Evolutionary conservation across 2,888 invertebrate species (phyloP).

Genomic region (Onthophagus sagittarius): DNA sequence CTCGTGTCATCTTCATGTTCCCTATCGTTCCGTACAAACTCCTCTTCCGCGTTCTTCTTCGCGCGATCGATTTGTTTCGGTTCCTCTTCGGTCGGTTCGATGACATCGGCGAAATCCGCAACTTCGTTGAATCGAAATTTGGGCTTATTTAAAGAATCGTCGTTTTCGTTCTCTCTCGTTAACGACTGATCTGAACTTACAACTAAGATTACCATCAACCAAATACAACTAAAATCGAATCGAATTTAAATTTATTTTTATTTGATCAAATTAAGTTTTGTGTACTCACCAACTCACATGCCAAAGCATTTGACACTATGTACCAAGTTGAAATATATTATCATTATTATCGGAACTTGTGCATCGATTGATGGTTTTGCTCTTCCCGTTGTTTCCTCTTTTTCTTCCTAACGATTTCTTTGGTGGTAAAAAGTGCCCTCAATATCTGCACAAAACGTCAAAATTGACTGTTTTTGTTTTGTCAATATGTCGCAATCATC

Average conservation of each 20-base stretch:
- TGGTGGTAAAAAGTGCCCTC: background rate
- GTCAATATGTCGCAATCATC: background rate
- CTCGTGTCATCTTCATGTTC: background rate
- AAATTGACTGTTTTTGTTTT: background rate
- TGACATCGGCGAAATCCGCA: constrained; percentile 32
- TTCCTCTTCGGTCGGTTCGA: constrained; percentile 24
- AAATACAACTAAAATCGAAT: constrained; percentile 20
- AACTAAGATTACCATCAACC: constrained; percentile 23
- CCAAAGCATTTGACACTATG: constrained; percentile 26
- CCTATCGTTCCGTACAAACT: background rate
- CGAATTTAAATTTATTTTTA: background rate
- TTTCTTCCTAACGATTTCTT: background rate
- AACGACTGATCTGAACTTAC: constrained; percentile 11
- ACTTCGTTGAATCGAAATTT: constrained; percentile 26
- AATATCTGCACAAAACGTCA: background rate
- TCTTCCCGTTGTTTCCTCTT: background rate
- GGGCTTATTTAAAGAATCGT: constrained; percentile 11
- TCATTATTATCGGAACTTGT: constrained; percentile 21
- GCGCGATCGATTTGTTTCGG: background rate
- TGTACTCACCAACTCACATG: constrained; percentile 24
- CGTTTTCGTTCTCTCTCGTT: background rate
- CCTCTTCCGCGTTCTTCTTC: constrained; percentile 5
- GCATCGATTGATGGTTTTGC: background rate
- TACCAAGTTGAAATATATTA: constrained; percentile 16
- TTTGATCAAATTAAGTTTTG: background rate